Conservation (phyloP, 2,888 invertebrate species). For the Spialia ferax region DNA sequence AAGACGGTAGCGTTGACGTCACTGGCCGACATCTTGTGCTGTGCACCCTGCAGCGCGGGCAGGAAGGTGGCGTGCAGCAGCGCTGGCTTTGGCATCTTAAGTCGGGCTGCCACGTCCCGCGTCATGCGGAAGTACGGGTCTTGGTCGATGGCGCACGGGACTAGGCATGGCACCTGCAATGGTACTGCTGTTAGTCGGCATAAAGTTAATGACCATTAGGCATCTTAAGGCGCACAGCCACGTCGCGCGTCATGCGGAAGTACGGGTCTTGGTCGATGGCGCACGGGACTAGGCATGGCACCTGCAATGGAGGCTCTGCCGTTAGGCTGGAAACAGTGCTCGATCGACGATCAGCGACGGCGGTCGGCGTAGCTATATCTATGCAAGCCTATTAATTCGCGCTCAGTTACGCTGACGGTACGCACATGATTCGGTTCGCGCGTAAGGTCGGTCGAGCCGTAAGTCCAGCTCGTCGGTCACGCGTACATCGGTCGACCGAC, state of each 20-base stretch:
- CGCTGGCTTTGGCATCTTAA: conserved; percentile 96
- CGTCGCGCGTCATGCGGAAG: conserved; percentile 97
- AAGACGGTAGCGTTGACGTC: conserved; percentile 97
- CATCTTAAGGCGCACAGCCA: conserved; percentile 96
- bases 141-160: neutral
- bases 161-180: neutral
- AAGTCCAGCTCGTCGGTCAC: no score
- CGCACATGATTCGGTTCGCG: no score
- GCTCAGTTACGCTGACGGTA: no score
- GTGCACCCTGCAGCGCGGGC: conserved; percentile 98
- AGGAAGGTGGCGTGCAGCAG: conserved; percentile 95
- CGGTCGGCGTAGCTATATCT: no score
- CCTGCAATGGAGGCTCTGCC: neutral
- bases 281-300: neutral
- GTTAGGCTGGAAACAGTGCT: no score
- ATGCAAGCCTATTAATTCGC: no score
- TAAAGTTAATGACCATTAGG: no score
- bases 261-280: conserved; percentile 2
- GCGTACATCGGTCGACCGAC: no score
- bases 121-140: conserved; percentile 91
- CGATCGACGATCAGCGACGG: no score
- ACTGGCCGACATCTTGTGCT: conserved; percentile 99
- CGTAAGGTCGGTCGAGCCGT: no score
- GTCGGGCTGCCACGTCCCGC: conserved; percentile 97
- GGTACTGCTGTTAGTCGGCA: no score